Evolutionary conservation across 2,797 vertebrate genomes (phyloP).

Genomic region (Eospalax fontanierii): DNA sequence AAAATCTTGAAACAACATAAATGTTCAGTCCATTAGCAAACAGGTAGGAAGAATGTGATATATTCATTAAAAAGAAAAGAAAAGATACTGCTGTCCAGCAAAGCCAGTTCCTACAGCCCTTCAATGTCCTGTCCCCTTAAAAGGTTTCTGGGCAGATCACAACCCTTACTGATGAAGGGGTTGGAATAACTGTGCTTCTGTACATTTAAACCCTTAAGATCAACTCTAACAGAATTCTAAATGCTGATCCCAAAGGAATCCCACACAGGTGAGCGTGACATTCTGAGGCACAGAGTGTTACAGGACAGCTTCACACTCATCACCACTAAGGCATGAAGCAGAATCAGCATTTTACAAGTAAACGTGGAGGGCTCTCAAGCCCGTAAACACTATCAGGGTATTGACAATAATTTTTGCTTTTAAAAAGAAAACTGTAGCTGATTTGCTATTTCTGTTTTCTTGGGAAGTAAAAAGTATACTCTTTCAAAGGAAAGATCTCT

Average conservation of each 20-base stretch:
- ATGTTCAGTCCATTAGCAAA: background rate
- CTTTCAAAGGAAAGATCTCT: constrained; percentile 9
- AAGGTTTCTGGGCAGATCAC: background rate
- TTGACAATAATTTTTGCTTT: constrained; percentile 17
- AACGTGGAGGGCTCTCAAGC: background rate
- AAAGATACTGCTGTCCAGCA: background rate
- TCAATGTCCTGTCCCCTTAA: background rate
- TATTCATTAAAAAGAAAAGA: background rate
- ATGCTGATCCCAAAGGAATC: constrained; percentile 42
- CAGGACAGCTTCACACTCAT: background rate
- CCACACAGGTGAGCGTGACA: background rate
- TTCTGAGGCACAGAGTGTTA: background rate
- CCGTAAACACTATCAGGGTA: constrained; percentile 36
- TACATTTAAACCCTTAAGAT: constrained; percentile 27
- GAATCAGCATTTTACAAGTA: background rate
- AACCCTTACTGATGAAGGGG: background rate
- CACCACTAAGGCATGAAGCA: background rate
- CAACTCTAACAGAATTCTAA: constrained; percentile 2
- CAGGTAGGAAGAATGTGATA: background rate
- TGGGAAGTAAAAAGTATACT: background rate
- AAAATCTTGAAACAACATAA: background rate
- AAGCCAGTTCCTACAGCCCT: background rate
- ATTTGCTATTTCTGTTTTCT: background rate
- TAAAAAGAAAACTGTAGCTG: background rate
- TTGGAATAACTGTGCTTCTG: background rate